A percentile compares a stretch with the other conserved stretches of the same genome.
Evolutionary conservation across 2,888 invertebrate species (phyloP).

Genomic region (Choreutis nemorana): DNA sequence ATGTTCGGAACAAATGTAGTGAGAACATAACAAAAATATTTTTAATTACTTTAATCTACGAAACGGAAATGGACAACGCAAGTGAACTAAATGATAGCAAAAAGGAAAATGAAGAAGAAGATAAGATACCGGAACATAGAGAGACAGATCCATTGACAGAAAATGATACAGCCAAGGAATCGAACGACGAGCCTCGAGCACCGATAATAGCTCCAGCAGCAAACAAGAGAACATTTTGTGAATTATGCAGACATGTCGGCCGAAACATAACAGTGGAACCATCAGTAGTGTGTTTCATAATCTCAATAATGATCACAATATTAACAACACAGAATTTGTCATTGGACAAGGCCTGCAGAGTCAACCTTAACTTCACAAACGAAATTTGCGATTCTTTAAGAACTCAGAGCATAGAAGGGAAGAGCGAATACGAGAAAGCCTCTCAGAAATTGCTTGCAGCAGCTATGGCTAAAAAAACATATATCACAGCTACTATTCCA

Average conservation of each 20-base stretch:
- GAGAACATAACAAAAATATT: too few relatives aligned
- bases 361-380: conserved; percentile 75
- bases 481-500: conserved; percentile 80
- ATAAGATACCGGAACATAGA: conserved; percentile 13
- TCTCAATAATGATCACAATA: conserved; percentile 53
- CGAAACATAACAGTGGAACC: conserved; percentile 43
- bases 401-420: conserved; percentile 66
- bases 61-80: not conserved
- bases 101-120: conserved; percentile 9
- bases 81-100: not conserved
- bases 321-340: conserved; percentile 81
- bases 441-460: conserved; percentile 75
- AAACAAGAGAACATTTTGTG: conserved; percentile 17
- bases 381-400: conserved; percentile 78
- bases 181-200: too few relatives aligned
- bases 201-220: too few relatives aligned
- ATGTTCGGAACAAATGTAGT: too few relatives aligned
- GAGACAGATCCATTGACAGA: conserved; percentile 23
- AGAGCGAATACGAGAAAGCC: conserved; percentile 59
- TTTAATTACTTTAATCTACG: not conserved
- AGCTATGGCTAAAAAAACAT: conserved; percentile 81
- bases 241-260: conserved; percentile 17
- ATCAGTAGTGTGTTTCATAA: conserved; percentile 27
- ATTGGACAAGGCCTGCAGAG: conserved; percentile 84
- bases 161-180: conserved; percentile 8